Evolutionary conservation across 2,797 vertebrate genomes (phyloP), one percentile per base, ranked within the genome.

Genomic region (Nannoperca australis): DNA sequence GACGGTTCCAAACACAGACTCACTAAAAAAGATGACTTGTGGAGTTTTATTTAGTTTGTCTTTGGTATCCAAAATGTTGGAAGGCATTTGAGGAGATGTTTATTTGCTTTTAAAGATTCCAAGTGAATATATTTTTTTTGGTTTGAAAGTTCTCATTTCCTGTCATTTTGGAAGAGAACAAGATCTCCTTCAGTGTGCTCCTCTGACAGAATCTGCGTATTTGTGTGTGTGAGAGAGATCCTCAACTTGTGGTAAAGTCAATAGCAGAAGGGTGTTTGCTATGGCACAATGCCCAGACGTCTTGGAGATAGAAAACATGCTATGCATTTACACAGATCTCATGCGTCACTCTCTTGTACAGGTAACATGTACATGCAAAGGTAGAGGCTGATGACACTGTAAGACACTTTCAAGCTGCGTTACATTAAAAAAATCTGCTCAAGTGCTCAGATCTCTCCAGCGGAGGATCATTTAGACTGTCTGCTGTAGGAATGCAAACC

Each of bases 71-170:
- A 73, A 59, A 90, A 80, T 64, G 63, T 84, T 82, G 63, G 64
- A 77, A 81, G 78, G 65, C 78, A 78, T 85, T 88, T 78, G 70
- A 85, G 76, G 83, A 78, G 60, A 87, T 90, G 86, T 91, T 92
- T 93, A 91, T 93, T 93, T 93, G 70, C 81, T 89, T 92, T 89
- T 74, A 79, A 79, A 83, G 69, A 82, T 83, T 91, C 83, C 81
- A 86, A 89, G 69, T 90, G 89, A 88, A 91, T 88, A 80, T 83
- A 38, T 85, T 90, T 90, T 90, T 88, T 91, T 78, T 83, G 85
- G 86, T 88, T 85, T 85, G 62, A 85, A 86, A 89, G 80, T 84
- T 93, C 86, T 93, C 81, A 94, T 95, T 94, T 95, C 92, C 93
- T 93, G 87, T 87, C 77, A 87, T 85, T 81, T 83, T 85, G 85